Percentiles rank a stretch among this genome's conserved stretches.
Evolutionary conservation across 2,888 invertebrate genomes (phyloP).

Genomic region (Tricholauxania praeusta): DNA sequence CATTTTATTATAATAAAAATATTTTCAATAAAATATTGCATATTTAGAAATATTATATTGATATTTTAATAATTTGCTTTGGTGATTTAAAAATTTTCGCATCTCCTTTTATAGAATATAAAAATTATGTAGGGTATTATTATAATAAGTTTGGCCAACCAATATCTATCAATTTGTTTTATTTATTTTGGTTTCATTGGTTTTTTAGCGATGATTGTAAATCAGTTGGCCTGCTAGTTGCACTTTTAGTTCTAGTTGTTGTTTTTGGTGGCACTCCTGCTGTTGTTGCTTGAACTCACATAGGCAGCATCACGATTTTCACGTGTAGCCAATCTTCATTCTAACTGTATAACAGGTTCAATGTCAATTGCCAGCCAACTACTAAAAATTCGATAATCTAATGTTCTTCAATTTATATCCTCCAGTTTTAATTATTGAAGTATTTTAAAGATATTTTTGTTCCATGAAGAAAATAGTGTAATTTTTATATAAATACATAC

Average conservation of each 20-base stretch:
- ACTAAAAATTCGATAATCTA: conserved; percentile 13
- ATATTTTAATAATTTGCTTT: too few relatives aligned
- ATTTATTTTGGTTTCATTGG: conserved; percentile 26
- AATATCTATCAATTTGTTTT: not conserved
- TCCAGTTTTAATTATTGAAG: conserved; percentile 27
- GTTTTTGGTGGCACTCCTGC: conserved; percentile 16
- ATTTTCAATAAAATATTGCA: too few relatives aligned
- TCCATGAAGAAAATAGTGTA: too few relatives aligned
- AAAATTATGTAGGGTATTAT: too few relatives aligned
- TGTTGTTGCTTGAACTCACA: conserved; percentile 30
- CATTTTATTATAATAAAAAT: too few relatives aligned
- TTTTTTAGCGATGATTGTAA: conserved; percentile 46
- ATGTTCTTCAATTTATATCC: not conserved
- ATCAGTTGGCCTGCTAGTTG: conserved; percentile 42
- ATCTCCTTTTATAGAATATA: too few relatives aligned
- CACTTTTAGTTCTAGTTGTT: conserved; percentile 18
- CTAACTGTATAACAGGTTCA: conserved; percentile 65
- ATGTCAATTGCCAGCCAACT: conserved; percentile 44
- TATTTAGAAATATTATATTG: too few relatives aligned
- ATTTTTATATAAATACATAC: too few relatives aligned
- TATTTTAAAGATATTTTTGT: conserved; percentile 1
- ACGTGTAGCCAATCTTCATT: conserved; percentile 38
- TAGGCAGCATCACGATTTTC: conserved; percentile 34
- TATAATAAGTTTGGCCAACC: too few relatives aligned
- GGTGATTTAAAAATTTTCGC: too few relatives aligned